Percentiles rank a stretch among this genome's conserved stretches.
These are phyloP conservation scores for Stenodera caucasica DNA, from an alignment of 2,888 invertebrate genomes.

Conservation along the genomic window DNA sequence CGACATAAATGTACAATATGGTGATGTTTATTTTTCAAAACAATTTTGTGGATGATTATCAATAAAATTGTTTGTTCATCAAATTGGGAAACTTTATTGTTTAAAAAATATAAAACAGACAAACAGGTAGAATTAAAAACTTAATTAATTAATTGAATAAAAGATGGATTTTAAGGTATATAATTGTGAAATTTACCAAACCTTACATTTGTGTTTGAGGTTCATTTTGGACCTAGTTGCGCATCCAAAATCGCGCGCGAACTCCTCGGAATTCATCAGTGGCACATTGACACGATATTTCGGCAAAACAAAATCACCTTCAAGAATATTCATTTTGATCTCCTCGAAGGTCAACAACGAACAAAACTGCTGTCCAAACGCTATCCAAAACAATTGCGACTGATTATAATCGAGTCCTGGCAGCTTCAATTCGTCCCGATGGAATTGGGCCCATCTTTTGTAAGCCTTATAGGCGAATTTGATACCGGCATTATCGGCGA, in stretches of 20 bases:
- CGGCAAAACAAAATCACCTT: conserved; percentile 71
- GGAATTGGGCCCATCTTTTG: conserved; percentile 68
- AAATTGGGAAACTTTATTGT: neutral
- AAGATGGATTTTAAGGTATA: too few species aligned
- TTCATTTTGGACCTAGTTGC: conserved; percentile 60
- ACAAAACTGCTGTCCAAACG: too few species aligned
- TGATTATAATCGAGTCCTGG: conserved; percentile 60
- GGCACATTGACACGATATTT: conserved; percentile 58
- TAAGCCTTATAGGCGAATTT: conserved; percentile 89
- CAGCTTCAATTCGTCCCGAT: conserved; percentile 61
- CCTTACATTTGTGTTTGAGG: conserved; percentile 58
- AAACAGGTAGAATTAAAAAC: neutral
- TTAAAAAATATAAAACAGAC: too few species aligned
- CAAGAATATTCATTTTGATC: conserved; percentile 74
- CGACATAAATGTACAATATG: conserved; percentile 63
- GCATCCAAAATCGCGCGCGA: conserved; percentile 60
- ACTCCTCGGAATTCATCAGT: conserved; percentile 60
- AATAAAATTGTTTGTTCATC: neutral
- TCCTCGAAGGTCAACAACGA: too few species aligned
- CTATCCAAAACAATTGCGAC: conserved; percentile 75
- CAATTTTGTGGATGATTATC: neutral
- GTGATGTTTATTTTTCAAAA: conserved; percentile 44
- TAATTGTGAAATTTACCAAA: conserved; percentile 7
- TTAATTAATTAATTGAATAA: too few species aligned
- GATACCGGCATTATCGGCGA: conserved; percentile 92